These are phyloP conservation scores for Irena cyanogastra DNA, from an alignment of 2,113 vertebrate genomes.

Conservation along the genomic window DNA sequence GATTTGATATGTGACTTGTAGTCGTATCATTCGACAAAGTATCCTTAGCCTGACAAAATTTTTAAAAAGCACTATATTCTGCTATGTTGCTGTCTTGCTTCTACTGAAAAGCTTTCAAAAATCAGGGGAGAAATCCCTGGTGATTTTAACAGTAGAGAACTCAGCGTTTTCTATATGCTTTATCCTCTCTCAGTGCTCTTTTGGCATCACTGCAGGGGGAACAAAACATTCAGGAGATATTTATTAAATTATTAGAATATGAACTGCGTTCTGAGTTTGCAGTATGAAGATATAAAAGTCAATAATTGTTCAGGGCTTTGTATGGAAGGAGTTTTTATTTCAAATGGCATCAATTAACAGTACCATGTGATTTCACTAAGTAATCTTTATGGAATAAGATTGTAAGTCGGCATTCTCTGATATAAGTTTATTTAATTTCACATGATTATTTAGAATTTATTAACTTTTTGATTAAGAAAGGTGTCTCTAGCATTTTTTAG, in stretches of 20 bases:
- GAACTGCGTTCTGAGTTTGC: not conserved
- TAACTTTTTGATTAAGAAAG: not conserved
- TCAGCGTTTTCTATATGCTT: not conserved
- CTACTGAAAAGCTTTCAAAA: not conserved
- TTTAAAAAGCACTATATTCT: not conserved
- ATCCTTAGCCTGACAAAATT: not conserved
- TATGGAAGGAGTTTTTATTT: not conserved
- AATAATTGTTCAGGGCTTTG: not conserved
- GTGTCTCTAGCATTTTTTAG: not conserved
- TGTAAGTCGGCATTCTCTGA: not conserved
- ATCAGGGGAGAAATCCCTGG: not conserved
- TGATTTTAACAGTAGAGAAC: not conserved
- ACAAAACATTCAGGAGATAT: not conserved
- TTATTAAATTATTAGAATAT: not conserved
- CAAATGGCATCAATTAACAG: not conserved
- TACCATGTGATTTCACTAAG: not conserved
- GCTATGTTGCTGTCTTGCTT: not conserved
- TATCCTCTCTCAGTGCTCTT: not conserved
- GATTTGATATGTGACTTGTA: conserved; percentile 42
- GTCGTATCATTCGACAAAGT: not conserved
- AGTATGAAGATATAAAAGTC: not conserved
- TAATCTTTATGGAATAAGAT: not conserved
- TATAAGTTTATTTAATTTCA: not conserved
- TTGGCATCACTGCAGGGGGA: not conserved
- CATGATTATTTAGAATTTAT: not conserved